Conservation (phyloP, 2,113 vertebrate genomes). For the Hypocryptadius cinnamomeus region DNA sequence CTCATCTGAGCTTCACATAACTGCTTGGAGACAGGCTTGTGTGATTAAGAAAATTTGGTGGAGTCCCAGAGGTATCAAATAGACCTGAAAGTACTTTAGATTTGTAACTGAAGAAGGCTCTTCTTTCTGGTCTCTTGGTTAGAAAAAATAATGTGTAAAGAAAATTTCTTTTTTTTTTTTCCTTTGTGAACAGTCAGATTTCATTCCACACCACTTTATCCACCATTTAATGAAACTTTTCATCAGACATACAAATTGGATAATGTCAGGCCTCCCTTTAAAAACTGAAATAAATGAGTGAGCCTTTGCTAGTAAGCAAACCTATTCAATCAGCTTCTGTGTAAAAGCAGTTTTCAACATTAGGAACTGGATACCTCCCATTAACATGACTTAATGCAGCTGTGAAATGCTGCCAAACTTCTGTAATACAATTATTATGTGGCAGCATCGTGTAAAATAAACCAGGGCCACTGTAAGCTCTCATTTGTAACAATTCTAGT, state of each 20-base stretch:
- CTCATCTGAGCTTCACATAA: background rate
- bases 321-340: conserved; percentile 32
- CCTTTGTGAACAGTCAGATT: background rate
- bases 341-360: conserved; percentile 36
- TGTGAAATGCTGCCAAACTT: conserved; percentile 46
- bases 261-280: background rate
- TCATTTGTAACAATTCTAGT: conserved; percentile 27
- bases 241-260: background rate
- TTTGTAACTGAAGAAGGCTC: background rate
- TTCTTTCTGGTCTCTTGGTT: background rate
- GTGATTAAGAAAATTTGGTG: background rate
- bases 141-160: background rate
- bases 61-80: background rate
- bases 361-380: conserved; percentile 45
- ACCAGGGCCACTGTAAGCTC: conserved; percentile 2
- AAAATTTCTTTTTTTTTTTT: background rate
- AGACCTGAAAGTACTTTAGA: background rate
- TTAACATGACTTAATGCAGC: conserved; percentile 39
- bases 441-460: conserved; percentile 11
- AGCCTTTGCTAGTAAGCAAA: background rate
- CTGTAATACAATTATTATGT: conserved; percentile 31
- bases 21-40: background rate
- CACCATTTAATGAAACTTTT: background rate
- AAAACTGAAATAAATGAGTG: background rate
- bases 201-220: background rate